Evolutionary conservation across 2,888 invertebrate species (phyloP).

Genomic region (Epiblema foenella): DNA sequence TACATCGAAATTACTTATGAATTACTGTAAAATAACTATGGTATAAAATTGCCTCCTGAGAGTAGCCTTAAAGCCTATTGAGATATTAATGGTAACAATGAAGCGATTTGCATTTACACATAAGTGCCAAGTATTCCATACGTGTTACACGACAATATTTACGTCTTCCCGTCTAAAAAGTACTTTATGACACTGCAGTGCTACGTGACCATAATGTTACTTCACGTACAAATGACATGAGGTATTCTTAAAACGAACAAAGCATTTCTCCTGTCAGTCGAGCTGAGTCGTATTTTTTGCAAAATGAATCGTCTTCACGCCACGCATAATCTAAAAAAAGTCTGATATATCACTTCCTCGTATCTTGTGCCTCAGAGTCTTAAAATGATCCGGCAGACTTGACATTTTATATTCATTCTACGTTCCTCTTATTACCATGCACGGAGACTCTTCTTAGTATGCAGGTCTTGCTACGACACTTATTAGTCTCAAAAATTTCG

Average conservation of each 20-base stretch:
- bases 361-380: conserved; percentile 53
- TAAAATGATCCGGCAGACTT: conserved; percentile 71
- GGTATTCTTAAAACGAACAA: background rate
- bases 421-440: conserved; percentile 76
- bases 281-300: conserved; percentile 23
- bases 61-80: background rate
- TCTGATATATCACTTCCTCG: conserved; percentile 39
- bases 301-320: conserved; percentile 36
- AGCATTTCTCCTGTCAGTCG: conserved; percentile 7
- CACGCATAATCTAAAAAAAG: conserved; percentile 36
- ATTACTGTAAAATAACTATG: background rate
- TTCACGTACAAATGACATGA: conserved; percentile 6
- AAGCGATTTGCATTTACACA: conserved; percentile 18
- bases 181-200: conserved; percentile 24
- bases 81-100: conserved; percentile 6
- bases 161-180: conserved; percentile 18
- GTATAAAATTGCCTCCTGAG: background rate
- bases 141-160: background rate
- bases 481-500: conserved; percentile 83
- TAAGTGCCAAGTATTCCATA: conserved; percentile 15
- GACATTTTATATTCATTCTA: conserved; percentile 77
- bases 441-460: conserved; percentile 78
- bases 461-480: conserved; percentile 75
- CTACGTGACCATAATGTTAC: conserved; percentile 34
- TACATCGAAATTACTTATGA: conserved; percentile 21